A percentile compares a stretch with the other conserved stretches of the same genome.
phyloP scores from a whole-genome alignment of 1,140 invertebrate species.

The Nylanderia fulva region DNA sequence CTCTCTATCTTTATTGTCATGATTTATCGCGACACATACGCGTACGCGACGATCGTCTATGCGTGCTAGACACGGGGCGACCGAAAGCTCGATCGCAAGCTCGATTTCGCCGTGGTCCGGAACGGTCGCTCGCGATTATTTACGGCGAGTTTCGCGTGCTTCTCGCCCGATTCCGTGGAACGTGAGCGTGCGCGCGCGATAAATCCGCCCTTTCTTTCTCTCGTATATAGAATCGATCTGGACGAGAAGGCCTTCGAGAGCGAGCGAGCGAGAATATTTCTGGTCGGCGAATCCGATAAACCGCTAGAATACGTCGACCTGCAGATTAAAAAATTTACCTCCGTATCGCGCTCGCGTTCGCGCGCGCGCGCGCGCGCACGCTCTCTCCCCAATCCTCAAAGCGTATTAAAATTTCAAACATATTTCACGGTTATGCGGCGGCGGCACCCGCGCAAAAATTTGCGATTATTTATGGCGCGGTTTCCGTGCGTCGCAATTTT shows the following conservation, averaged over 20 bases:
- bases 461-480: conserved; percentile 68
- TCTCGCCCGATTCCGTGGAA: conserved; percentile 56
- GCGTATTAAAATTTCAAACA: conserved; percentile 53
- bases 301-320: conserved; percentile 51
- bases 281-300: conserved; percentile 61
- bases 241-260: background rate
- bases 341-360: conserved; percentile 30
- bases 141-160: conserved; percentile 66
- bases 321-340: conserved; percentile 67
- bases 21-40: conserved; percentile 55
- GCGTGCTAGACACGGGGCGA: conserved; percentile 29
- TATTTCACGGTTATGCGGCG: conserved; percentile 54
- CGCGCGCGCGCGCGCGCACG: background rate
- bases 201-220: conserved; percentile 50
- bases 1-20: background rate
- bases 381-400: conserved; percentile 39
- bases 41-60: background rate
- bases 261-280: conserved; percentile 36
- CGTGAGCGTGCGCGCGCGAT: conserved; percentile 45
- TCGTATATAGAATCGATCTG: conserved; percentile 25
- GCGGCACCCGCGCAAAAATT: conserved; percentile 52
- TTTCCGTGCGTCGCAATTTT: conserved; percentile 49
- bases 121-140: conserved; percentile 62
- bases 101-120: conserved; percentile 3
- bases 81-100: conserved; percentile 61